Evolutionary conservation across 2,888 invertebrate species (phyloP).

Genomic region (Agrilus mali): DNA sequence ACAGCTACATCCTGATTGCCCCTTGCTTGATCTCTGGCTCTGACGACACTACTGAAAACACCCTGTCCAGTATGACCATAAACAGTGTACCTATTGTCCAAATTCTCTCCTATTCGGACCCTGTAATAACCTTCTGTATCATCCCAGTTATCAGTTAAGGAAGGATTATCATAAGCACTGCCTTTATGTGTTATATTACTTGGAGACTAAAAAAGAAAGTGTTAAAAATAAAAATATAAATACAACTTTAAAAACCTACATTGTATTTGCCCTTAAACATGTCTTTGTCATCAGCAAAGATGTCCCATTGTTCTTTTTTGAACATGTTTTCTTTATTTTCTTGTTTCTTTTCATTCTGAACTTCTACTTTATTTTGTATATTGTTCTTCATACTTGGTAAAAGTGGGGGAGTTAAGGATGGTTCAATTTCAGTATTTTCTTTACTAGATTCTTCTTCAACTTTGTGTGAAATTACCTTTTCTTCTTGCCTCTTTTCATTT

Average conservation of each 20-base stretch:
- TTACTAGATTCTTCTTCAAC: slow-evolving; percentile 5
- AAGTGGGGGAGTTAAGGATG: slow-evolving; percentile 32
- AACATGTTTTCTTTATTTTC: slow-evolving; percentile 26
- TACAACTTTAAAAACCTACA: slow-evolving; percentile 19
- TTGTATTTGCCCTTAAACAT: slow-evolving; percentile 45
- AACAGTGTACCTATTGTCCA: slow-evolving; percentile 86
- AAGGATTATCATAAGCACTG: slow-evolving; percentile 67
- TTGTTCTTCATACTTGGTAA: slow-evolving; percentile 30
- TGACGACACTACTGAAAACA: slow-evolving; percentile 94
- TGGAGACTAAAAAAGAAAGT: slow-evolving; percentile 45
- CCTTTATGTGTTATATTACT: slow-evolving; percentile 38
- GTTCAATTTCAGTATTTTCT: slow-evolving; percentile 18
- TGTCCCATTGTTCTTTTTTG: slow-evolving; percentile 67
- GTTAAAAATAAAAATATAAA: neutral
- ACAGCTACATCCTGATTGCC: slow-evolving; percentile 87
- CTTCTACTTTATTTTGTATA: slow-evolving; percentile 10
- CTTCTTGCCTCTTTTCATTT: slow-evolving; percentile 8
- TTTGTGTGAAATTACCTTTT: slow-evolving; percentile 3
- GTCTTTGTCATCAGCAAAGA: slow-evolving; percentile 90
- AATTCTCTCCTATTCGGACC: slow-evolving; percentile 86
- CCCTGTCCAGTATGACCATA: slow-evolving; percentile 98
- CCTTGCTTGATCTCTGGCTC: slow-evolving; percentile 82
- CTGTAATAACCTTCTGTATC: slow-evolving; percentile 99
- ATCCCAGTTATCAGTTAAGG: slow-evolving; percentile 97
- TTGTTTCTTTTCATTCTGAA: slow-evolving; percentile 23